Percentiles rank a stretch among this genome's conserved stretches.
Evolutionary conservation across 2,888 invertebrate genomes (phyloP).

Genomic region (Oithona nana): DNA sequence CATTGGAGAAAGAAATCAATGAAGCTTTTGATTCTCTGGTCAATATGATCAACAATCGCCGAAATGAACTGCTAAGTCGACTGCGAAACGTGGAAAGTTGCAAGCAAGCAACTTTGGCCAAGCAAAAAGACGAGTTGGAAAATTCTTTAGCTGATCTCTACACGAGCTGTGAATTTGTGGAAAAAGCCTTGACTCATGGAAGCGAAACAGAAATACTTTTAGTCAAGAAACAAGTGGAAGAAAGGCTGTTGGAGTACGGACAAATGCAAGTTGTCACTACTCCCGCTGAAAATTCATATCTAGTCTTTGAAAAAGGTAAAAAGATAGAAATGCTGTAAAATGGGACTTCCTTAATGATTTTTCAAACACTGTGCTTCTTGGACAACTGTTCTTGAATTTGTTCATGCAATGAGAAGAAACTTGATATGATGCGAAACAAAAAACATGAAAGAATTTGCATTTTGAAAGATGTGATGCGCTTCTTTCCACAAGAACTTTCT

Average conservation of each 20-base stretch:
- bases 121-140: slow-evolving; percentile 27
- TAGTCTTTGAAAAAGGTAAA: slow-evolving; percentile 13
- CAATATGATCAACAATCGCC: slow-evolving; percentile 25
- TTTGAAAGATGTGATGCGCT: too few relatives aligned
- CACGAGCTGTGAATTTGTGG: slow-evolving; percentile 31
- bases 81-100: slow-evolving; percentile 25
- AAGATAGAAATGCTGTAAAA: too few relatives aligned
- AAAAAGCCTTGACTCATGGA: slow-evolving; percentile 31
- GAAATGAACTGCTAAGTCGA: slow-evolving; percentile 25
- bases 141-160: slow-evolving; percentile 28
- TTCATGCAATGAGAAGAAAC: too few relatives aligned
- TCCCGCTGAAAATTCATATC: slow-evolving; percentile 19
- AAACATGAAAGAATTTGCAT: too few relatives aligned
- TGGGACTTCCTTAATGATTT: too few relatives aligned
- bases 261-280: slow-evolving; percentile 23
- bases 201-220: slow-evolving; percentile 32
- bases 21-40: slow-evolving; percentile 26
- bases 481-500: too few relatives aligned
- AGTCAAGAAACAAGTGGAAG: slow-evolving; percentile 32
- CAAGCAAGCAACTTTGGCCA: slow-evolving; percentile 26
- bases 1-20: slow-evolving; percentile 25
- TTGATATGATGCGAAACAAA: too few relatives aligned
- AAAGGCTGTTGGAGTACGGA: slow-evolving; percentile 28
- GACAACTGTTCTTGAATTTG: too few relatives aligned
- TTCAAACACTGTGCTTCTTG: too few relatives aligned